Evolutionary conservation across 2,797 vertebrate species (phyloP), one percentile per base, ranked within the genome.

Genomic region (Tokudaia muenninki): DNA sequence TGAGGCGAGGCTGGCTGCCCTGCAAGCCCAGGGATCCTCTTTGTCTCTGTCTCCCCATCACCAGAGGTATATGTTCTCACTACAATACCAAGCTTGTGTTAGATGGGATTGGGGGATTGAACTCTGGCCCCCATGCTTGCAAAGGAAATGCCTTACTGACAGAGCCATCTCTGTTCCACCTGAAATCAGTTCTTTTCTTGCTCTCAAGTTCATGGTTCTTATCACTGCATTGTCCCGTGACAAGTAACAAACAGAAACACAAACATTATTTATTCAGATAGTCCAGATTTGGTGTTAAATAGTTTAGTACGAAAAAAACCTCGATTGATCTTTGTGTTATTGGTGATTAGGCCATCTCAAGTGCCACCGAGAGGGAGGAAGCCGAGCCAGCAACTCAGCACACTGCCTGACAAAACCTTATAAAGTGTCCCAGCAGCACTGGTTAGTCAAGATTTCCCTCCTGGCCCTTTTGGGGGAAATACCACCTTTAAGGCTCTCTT

Each of bases 401-500:
- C 13, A 82, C 34, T 47, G 24, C 14, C 31, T 67, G 57, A 50
- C 37, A 52, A 96, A 79, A 79, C 44, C 22, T 88, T 14, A 17
- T 80, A 41, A 81, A 74, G 84, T 17, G 65, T 91, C 55, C 44
- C n/a, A 50, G 47, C 6, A 79, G 65, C 57, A 26, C 21, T 34
- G 83, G 19, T 79, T 55, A 86, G 61, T n/a, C n/a, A 65, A 81
- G 75, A 82, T 91, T 84, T 67, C 44, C 34, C n/a, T 92, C 44
- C 9, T 89, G 29, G 44, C 3, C 22, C 57, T 67, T 78, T 81
- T 89, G 50, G 61, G 63, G 65, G 72, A 89, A 65, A 94, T 14
- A 70, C 61, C 74, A 67, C 72, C 52, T 93, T 96, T 59, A 82
- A 92, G 72, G 55, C 31, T 92, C 87, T 95, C 24, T 97, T 92